A percentile compares a stretch with the other conserved stretches of the same genome.
Evolutionary conservation across 2,888 invertebrate genomes (phyloP).

Genomic region (Anaspis maculata): DNA sequence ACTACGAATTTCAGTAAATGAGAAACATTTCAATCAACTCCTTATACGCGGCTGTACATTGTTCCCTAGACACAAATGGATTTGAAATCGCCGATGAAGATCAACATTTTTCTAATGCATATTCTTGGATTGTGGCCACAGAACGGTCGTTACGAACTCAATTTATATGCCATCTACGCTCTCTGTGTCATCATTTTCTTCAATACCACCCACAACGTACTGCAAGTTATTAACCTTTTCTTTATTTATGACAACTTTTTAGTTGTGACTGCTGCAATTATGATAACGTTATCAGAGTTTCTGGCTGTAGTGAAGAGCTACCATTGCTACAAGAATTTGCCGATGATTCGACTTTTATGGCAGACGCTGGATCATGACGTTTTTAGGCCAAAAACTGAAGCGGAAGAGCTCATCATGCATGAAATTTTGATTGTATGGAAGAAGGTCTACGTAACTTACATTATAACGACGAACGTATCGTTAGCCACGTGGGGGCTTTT

Average conservation of each 20-base stretch:
- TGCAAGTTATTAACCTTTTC: conserved; percentile 5
- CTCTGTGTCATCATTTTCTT: neutral
- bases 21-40: no score
- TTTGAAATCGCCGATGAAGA: conserved; percentile 2
- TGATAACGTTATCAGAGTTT: conserved; percentile 1
- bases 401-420: neutral
- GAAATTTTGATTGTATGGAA: neutral
- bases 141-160: conserved; percentile 1
- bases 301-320: conserved; percentile 2
- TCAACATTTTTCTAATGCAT: conserved; percentile 1
- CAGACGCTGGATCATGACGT: neutral
- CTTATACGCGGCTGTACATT: no score
- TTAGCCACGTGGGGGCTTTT: neutral
- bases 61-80: no score
- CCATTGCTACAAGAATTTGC: conserved; percentile 2
- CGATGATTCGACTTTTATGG: conserved; percentile 1
- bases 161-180: conserved; percentile 2
- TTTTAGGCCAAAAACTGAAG: conserved; percentile 3
- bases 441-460: no score
- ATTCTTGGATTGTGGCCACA: conserved; percentile 4
- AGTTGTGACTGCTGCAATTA: conserved; percentile 1
- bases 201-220: conserved; percentile 1
- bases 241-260: conserved; percentile 3
- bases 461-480: neutral
- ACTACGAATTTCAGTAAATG: no score